Conservation (phyloP, 2,888 invertebrate species). For the Osmoderma eremita region DNA sequence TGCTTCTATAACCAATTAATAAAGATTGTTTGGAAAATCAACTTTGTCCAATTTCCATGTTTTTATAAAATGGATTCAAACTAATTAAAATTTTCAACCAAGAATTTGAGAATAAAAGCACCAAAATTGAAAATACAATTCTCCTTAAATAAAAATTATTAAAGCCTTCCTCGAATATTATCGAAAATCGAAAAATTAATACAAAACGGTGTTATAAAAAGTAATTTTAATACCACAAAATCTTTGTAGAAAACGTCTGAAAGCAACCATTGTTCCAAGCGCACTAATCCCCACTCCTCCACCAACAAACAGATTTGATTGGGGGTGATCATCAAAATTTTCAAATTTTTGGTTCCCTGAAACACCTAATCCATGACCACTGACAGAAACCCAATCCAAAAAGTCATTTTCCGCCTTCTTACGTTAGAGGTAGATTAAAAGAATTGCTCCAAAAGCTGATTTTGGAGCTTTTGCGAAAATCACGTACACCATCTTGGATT, state of each 20-base stretch:
- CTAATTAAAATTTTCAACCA: not conserved
- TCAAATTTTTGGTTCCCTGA: not conserved
- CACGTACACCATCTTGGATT: not conserved
- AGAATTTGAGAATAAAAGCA: not conserved
- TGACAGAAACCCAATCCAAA: not conserved
- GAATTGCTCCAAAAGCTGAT: not conserved
- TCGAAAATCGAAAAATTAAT: too few relatives aligned
- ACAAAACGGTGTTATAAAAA: not conserved
- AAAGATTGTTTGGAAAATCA: too few relatives aligned
- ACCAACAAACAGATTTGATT: not conserved
- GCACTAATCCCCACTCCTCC: slow-evolving; percentile 17
- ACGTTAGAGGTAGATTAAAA: not conserved
- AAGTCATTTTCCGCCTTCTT: not conserved
- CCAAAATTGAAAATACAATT: not conserved
- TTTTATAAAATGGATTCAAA: too few relatives aligned
- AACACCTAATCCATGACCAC: not conserved
- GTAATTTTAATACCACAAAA: not conserved
- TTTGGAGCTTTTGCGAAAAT: not conserved
- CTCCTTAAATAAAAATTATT: too few relatives aligned
- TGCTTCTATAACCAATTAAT: too few relatives aligned
- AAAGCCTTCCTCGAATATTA: not conserved
- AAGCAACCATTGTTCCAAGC: not conserved
- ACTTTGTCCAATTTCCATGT: too few relatives aligned
- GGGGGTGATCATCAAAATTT: slow-evolving; percentile 8
- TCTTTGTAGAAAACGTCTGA: slow-evolving; percentile 4